Evolutionary conservation across 2,113 vertebrate species (phyloP), one percentile per base, ranked within the genome.

Genomic region (Percina caprodes): DNA sequence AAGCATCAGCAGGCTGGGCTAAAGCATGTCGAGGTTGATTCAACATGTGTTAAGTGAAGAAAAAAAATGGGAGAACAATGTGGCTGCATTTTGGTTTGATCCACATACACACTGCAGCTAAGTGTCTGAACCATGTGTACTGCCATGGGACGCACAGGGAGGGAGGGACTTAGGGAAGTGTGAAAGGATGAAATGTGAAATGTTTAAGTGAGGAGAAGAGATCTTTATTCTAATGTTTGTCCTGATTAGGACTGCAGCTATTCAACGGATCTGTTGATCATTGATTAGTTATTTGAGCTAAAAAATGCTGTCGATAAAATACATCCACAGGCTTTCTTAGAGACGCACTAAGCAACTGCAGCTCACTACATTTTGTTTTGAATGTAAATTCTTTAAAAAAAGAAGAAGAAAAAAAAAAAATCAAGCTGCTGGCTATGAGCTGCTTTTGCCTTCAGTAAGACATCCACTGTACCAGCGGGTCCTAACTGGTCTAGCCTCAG

Each of bases 31-130:
- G 9, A 3, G 77, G 67, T 74, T 77, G 87, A 77, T n/a, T 75
- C 83, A 83, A 91, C 94, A 88, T 91, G 92, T 93, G 90, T 83
- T 86, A 68, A 13, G 30, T 39, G 35, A 6, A 6, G 8, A 39
- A 39, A 69, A 69, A 46, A 62, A 74, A 76, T 70, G 75, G 73
- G 62, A 46, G 45, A 87, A 69, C 10, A 62, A 30, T 30, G 30
- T 72, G 67, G 33, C 33, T 74, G 78, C 54, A 55, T 49, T 54
- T 39, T 69, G 48, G 3, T 30, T 26, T 10, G 1, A 24, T 21
- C 21, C 16, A 9, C 1, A 48, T 46, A 67, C 42, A 51, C 59
- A 24, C 3, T 5, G 23, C 39, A 11, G 39, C 39, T 42, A 42
- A 26, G 30, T 14, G 56, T 69, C 19, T 62, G 51, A 68, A 55